A percentile compares a stretch with the other conserved stretches of the same genome.
Conservation (phyloP, 2,113 vertebrate species). For the Chloropsis hardwickii region DNA sequence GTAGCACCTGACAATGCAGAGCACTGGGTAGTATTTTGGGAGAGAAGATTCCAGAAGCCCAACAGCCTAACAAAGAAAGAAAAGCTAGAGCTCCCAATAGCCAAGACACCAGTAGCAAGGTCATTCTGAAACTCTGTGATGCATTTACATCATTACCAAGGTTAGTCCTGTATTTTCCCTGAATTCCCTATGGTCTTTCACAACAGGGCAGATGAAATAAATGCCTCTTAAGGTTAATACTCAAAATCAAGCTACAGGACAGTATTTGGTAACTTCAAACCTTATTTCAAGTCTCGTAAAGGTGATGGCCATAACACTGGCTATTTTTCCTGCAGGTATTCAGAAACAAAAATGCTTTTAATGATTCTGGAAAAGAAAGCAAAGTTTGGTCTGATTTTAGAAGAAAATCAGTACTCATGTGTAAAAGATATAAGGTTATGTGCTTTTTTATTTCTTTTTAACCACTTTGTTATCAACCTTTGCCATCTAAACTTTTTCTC, state of each 20-base stretch:
- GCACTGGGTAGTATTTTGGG: neutral
- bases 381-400: neutral
- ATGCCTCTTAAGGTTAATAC: neutral
- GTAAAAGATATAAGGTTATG: neutral
- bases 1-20: neutral
- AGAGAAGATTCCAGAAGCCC: neutral
- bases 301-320: neutral
- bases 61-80: neutral
- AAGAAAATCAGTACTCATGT: neutral
- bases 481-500: neutral
- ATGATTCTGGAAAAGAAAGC: neutral
- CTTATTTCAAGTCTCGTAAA: neutral
- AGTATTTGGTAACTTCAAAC: neutral
- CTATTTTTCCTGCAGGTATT: neutral
- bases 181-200: neutral
- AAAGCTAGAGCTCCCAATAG: neutral
- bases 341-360: neutral
- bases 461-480: neutral
- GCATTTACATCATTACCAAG: neutral
- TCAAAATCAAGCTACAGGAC: neutral
- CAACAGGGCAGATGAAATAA: neutral
- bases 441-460: neutral
- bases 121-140: neutral
- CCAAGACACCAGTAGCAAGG: neutral
- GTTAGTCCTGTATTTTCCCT: neutral